These are phyloP conservation scores for Ostrea edulis DNA, from an alignment of 1,140 invertebrate genomes.

Conservation along the genomic window DNA sequence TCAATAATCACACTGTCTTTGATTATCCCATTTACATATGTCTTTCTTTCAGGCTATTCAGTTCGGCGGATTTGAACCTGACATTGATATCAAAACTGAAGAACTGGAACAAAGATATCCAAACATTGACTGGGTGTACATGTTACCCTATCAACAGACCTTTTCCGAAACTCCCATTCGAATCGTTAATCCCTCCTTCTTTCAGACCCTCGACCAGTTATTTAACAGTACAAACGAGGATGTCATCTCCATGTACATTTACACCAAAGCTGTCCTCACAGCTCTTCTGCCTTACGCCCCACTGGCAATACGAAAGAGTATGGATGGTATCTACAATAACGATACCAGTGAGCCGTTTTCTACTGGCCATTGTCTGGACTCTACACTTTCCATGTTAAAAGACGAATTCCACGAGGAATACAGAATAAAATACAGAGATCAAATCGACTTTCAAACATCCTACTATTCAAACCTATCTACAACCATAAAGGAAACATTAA, in stretches of 20 bases:
- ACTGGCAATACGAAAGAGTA: background rate
- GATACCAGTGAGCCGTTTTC: background rate
- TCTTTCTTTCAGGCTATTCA: background rate
- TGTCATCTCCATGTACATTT: background rate
- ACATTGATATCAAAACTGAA: background rate
- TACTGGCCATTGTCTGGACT: background rate
- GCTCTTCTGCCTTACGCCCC: constrained; percentile 6
- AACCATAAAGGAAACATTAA: background rate
- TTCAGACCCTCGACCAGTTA: constrained; percentile 29
- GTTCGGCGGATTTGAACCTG: background rate
- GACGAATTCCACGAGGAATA: constrained; percentile 21
- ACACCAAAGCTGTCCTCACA: background rate
- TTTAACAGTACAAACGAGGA: constrained; percentile 12
- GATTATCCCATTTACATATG: background rate
- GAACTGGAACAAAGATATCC: constrained; percentile 13
- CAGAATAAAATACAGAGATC: background rate
- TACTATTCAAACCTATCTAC: background rate
- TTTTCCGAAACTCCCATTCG: background rate
- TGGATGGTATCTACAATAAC: constrained; percentile 19
- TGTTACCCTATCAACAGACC: background rate
- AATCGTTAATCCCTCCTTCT: background rate
- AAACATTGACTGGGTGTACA: constrained; percentile 16
- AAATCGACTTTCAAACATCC: background rate
- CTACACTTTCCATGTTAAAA: background rate
- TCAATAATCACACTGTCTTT: background rate